Conservation (phyloP, 2,888 invertebrate species). For the Trichopria drosophilae region DNA sequence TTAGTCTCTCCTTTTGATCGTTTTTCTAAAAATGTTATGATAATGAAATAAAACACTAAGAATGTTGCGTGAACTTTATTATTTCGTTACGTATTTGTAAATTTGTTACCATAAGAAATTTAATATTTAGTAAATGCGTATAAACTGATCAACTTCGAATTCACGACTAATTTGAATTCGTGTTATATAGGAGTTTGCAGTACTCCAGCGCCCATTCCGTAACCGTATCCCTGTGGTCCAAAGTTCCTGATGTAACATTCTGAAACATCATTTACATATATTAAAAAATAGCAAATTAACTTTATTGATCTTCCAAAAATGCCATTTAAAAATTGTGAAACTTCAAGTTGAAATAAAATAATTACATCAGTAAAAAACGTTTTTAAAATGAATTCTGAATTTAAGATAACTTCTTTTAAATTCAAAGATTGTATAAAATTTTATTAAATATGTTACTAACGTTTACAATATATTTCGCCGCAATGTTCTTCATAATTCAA, state of each 20-base stretch:
- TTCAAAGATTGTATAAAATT: constrained; percentile 7
- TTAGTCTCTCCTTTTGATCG: no score
- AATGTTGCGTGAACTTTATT: no score
- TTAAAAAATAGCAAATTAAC: constrained; percentile 11
- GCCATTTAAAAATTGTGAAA: background rate
- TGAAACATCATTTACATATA: constrained; percentile 49
- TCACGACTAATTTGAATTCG: no score
- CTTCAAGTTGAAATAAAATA: no score
- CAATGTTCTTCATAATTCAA: constrained; percentile 59
- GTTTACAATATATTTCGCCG: constrained; percentile 62
- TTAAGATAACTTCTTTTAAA: no score
- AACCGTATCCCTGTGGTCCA: constrained; percentile 60
- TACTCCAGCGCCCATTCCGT: constrained; percentile 52
- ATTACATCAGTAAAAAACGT: no score
- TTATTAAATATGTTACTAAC: constrained; percentile 49
- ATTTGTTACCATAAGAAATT: background rate
- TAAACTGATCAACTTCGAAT: no score
- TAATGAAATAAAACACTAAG: no score
- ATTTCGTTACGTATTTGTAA: background rate
- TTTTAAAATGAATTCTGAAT: background rate
- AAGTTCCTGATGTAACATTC: constrained; percentile 61
- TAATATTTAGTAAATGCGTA: no score
- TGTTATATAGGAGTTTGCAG: constrained; percentile 46
- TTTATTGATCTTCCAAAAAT: background rate
- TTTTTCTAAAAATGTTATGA: no score